phyloP scores from a whole-genome alignment of 2,888 invertebrate species.

The Drepanosiphum platanoidis region DNA sequence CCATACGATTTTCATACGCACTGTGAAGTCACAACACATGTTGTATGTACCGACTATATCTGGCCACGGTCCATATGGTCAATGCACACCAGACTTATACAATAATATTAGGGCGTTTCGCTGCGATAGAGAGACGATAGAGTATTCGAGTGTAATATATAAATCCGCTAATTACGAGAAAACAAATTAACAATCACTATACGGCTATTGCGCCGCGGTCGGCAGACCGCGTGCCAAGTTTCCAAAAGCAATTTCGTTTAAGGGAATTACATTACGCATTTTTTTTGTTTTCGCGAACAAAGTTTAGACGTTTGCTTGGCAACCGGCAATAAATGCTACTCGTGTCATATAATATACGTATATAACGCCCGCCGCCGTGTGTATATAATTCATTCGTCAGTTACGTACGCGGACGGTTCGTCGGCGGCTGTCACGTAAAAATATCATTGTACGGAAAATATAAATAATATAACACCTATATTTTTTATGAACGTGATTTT shows the following conservation, averaged over 20 bases:
- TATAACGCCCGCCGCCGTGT: too few species aligned
- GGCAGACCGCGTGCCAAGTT: constrained; percentile 44
- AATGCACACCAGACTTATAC: neutral
- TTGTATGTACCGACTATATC: neutral
- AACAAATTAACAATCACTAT: constrained; percentile 47
- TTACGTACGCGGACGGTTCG: neutral
- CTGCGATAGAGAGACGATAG: too few species aligned
- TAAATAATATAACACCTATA: too few species aligned
- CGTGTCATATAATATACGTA: too few species aligned
- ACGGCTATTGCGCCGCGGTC: neutral
- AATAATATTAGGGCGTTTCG: constrained; percentile 12
- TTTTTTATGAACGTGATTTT: too few species aligned
- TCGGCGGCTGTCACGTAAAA: neutral
- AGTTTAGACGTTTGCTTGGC: constrained; percentile 25
- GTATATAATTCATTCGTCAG: constrained; percentile 37
- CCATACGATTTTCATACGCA: neutral
- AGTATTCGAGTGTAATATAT: neutral
- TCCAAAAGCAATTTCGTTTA: constrained; percentile 29
- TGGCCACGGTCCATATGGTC: constrained; percentile 42
- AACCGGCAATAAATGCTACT: neutral
- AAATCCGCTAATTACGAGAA: constrained; percentile 35
- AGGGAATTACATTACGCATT: neutral
- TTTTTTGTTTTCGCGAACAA: constrained; percentile 21
- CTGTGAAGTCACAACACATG: constrained; percentile 19
- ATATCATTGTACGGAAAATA: constrained; percentile 14